Base-by-base conservation (phyloP, 1,140 invertebrate genomes). In the Dolichoris vasculosae region DNA sequence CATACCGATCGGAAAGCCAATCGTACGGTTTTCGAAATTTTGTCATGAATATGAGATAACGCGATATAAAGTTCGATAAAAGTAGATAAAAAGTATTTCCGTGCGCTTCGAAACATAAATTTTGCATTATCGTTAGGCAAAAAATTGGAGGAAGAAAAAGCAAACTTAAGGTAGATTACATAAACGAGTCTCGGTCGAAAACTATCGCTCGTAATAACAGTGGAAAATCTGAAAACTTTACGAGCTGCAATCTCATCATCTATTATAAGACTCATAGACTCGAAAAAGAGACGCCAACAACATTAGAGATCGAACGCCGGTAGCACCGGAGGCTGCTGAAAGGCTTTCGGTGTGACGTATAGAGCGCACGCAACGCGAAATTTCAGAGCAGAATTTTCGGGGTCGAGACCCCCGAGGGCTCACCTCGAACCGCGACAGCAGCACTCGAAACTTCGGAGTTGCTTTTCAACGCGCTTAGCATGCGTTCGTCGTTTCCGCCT, bases 391-490 rank as follows among this genome's bases (percentile, higher is more conserved):
- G 38, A 80, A 64, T 67, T 64, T 32, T 43, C 26, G 76, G 51
- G 48, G 51, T 17, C 13, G 38, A n/a, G 32, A 8, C 43, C 76
- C 76, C 35, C 40, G 75, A 77, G 75, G 75, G 30, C 11, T 40
- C 38, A 26, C 23, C 6, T 15, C 69, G 9, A 11, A 35, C 32
- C 69, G 30, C 30, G 32, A 35, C 30, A 20, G 32, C n/a, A n/a
- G 40, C 30, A 77, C 23, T 78, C 48, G 30, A 55, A 78, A 78
- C 51, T 78, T 78, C 35, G 51, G 4, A 38, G 32, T 73, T 73
- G 69, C 38, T 26, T 73, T 43, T 43, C 69, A 35, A 2, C 38
- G 9, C 76, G 76, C 51, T 78, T 78, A 78, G 76, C 76, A 78
- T 78, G 51, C 38, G 43, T 23, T 73, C 69, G 69, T 43, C 32